Base-by-base conservation (phyloP, 2,888 invertebrate genomes). In the Agelastica alni region DNA sequence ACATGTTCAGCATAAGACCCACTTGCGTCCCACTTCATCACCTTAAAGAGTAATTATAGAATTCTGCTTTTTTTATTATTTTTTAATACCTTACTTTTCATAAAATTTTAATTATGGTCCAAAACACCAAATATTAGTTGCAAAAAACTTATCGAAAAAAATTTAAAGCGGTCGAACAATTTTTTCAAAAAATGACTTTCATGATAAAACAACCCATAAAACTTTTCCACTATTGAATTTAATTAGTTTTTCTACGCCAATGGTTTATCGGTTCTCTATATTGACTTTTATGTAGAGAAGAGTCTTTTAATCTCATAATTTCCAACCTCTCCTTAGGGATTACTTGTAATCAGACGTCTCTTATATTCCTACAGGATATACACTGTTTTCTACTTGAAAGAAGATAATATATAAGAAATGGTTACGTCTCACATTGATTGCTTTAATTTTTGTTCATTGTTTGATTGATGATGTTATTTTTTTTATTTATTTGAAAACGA, bases 281-380 rank as follows among this genome's bases (percentile, higher is more conserved):
- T 20, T 43, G 53, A 47, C 53, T 51, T 49, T 56, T 46, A 53
- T 41, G 45, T 58, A 53, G 51, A 58, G 44, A 31, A 55, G 51
- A 58, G 47, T 55, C 55, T 58, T 58, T n/a, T 58, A 58, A 58
- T 58, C 58, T 58, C 55, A 58, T 58, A 58, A 58, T 58, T 58
- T 58, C 49, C 52, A 46, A 55, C 30, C 52, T 55, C 53, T 58
- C 55, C 53, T 36, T 49, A 22, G 58, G 55, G 55, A 58, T 58
- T 58, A 58, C 53, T 56, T 46, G 58, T 55, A 58, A 58, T 58
- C 57, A 58, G 57, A 51, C 53, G 37, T 47, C 57, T 58, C 57
- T 58, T 58, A 58, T 53, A 53, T 51, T 51, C 34, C 22, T n/a
- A n/a, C n/a, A 42, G 32, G 22, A 49, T 45, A 51, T 49, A 53